Conservation (phyloP, 2,797 vertebrate genomes). For the Schizopygopsis pylzovi region DNA sequence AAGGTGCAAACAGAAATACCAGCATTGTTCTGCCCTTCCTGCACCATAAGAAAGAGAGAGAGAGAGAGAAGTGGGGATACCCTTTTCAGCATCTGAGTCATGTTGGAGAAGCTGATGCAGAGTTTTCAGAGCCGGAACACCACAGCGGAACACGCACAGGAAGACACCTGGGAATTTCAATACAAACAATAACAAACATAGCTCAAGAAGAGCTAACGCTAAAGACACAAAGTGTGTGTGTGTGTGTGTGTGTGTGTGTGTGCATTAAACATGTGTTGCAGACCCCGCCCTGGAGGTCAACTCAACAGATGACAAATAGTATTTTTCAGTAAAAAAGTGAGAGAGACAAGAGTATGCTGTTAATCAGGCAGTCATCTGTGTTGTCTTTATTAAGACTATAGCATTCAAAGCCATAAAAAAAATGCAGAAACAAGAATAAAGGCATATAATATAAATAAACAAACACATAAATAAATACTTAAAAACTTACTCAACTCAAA, state of each 20-base stretch:
- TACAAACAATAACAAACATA: conserved; percentile 56
- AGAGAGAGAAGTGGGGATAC: conserved; percentile 22
- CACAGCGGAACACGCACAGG: conserved; percentile 57
- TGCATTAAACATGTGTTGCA: conserved; percentile 1
- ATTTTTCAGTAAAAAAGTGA: too few relatives aligned
- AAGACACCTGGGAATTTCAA: conserved; percentile 63
- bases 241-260: conserved; percentile 36
- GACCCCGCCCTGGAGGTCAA: too few relatives aligned
- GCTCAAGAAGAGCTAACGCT: conserved; percentile 56
- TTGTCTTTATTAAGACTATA: too few relatives aligned
- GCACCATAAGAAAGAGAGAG: not conserved
- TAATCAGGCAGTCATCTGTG: too few relatives aligned
- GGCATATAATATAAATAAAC: too few relatives aligned
- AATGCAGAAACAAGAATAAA: too few relatives aligned
- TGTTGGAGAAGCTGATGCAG: conserved; percentile 44
- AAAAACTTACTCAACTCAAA: too few relatives aligned
- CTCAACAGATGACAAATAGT: too few relatives aligned
- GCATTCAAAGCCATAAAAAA: too few relatives aligned
- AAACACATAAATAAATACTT: too few relatives aligned
- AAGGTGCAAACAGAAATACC: not conserved
- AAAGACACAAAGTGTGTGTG: conserved; percentile 36
- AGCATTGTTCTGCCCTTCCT: conserved; percentile 30
- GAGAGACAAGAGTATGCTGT: too few relatives aligned
- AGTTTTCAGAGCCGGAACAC: conserved; percentile 52
- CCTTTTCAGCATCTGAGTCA: conserved; percentile 49